phyloP scores from a whole-genome alignment of 2,113 vertebrate genomes.

The Gallinago undulata region DNA sequence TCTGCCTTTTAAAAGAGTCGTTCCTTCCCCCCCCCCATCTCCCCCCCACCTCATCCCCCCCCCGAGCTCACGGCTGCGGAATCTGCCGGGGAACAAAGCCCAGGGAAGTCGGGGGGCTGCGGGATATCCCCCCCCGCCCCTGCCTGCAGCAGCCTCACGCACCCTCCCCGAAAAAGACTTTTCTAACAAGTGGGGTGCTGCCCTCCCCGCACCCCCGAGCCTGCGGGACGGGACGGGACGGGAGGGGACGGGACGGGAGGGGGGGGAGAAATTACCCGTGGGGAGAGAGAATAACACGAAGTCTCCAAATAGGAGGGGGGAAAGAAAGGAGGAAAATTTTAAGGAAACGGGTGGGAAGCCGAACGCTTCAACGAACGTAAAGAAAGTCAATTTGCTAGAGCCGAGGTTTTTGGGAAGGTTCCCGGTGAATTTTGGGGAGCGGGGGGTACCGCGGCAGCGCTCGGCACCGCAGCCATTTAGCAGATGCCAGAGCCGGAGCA shows the following conservation, averaged over 20 bases:
- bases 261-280: background rate
- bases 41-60: too few species aligned
- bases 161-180: background rate
- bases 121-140: background rate
- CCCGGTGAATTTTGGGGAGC: slow-evolving; percentile 61
- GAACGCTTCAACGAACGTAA: background rate
- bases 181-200: background rate
- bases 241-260: background rate
- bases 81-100: background rate
- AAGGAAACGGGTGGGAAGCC: background rate
- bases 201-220: background rate
- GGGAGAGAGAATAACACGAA: too few species aligned
- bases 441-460: slow-evolving; percentile 72
- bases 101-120: background rate
- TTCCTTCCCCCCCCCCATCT: too few species aligned
- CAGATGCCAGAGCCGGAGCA: slow-evolving; percentile 79
- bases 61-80: rapidly evolving
- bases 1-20: background rate
- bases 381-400: background rate
- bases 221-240: background rate
- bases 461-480: slow-evolving; percentile 75
- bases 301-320: rapidly evolving
- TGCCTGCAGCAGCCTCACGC: background rate
- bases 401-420: background rate
- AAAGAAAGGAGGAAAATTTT: background rate